Base-by-base conservation (phyloP, 37 sponge, comb jelly and placozoan species). In the Crambe crambe region DNA sequence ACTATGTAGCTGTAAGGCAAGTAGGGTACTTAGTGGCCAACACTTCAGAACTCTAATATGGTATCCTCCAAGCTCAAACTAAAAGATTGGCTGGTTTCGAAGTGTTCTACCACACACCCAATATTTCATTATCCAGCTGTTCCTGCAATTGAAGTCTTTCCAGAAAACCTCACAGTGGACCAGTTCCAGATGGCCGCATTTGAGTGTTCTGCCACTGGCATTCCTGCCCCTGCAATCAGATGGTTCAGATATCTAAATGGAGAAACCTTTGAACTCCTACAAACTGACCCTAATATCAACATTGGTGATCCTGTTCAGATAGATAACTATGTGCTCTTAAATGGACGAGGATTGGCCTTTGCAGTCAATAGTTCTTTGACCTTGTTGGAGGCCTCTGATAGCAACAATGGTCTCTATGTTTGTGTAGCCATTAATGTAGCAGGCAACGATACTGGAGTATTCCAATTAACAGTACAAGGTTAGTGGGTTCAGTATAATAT, bases 181-280 rank as follows among this genome's bases (percentile, higher is more conserved):
- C 51, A 47, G 12, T 47, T 47, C 51, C 51, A 47, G 51, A 6
- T 12, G 12, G 51, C 51, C 51, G 12, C 56, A 6, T 47, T 85
- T 30, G 78, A 3, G 37, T 85, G 86, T 41, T 56, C 68, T 38
- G 79, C 74, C n/a, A 61, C 77, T 27, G 86, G 86, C 3, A 30
- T 78, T 36, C 86, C 86, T 32, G 36, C 40, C 5, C 86, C 86
- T 30, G 35, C 37, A 54, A 79, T 85, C 42, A 32, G 57, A 4
- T 85, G 86, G 87, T 69, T 42, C 58, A 82, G 26, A 43, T 36
- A 39, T n/a, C 44, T 42, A 2, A 15, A 25, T 18, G 62, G 59
- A 58, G 82, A 74, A 21, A 38, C 43, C 32, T 27, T 25, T 40
- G 1, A 8, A 31, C 68, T 51, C n/a, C 30, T 65, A 5, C 27